These are phyloP conservation scores for Acrocephalus scirpaceus DNA, from an alignment of 2,797 vertebrate genomes.

Conservation along the genomic window DNA sequence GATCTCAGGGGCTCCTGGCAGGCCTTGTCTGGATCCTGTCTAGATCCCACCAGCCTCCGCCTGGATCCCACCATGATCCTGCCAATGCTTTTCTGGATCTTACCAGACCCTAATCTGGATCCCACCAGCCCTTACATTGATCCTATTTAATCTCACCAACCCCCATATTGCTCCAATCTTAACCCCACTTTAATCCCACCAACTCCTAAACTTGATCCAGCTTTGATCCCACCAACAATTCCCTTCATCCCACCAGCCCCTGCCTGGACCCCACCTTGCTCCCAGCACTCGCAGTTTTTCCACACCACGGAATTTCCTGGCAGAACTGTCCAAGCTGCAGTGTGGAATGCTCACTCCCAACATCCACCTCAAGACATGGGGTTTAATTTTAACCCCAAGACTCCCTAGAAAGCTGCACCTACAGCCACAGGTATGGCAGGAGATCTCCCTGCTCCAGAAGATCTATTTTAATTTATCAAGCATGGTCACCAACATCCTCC, in stretches of 20 bases:
- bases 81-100: neutral
- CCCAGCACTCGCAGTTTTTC: neutral
- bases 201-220: neutral
- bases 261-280: neutral
- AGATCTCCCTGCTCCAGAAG: neutral
- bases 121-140: neutral
- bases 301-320: neutral
- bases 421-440: neutral
- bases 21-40: neutral
- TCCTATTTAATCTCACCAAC: neutral
- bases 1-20: neutral
- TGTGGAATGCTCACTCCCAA: neutral
- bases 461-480: neutral
- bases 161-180: fast-evolving
- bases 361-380: fast-evolving
- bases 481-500: too few species aligned
- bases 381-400: neutral
- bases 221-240: neutral
- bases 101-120: neutral
- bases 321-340: neutral
- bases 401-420: neutral
- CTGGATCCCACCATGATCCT: neutral
- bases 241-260: neutral
- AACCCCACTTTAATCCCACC: neutral
- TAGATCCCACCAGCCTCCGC: neutral